phyloP scores from a whole-genome alignment of 1,140 invertebrate genomes.

The Heliconius hermathena region DNA sequence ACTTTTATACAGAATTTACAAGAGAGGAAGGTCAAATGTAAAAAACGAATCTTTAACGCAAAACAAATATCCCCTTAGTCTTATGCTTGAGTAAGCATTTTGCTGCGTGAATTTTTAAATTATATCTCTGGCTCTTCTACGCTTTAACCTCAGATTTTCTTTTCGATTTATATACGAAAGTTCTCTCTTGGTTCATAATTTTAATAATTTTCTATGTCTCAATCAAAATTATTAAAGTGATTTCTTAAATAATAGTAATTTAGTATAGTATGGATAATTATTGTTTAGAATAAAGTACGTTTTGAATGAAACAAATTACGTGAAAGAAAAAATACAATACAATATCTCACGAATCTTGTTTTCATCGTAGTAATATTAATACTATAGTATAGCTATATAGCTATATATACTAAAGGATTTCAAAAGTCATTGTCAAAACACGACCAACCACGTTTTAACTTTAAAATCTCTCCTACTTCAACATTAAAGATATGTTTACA shows the following conservation, averaged over 20 bases:
- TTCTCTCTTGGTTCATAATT: background rate
- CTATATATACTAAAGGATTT: background rate
- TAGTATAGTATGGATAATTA: no score
- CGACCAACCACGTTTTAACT: background rate
- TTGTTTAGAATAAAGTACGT: no score
- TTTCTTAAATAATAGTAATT: background rate
- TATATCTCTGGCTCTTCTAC: background rate
- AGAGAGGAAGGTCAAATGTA: background rate
- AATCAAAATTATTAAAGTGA: background rate
- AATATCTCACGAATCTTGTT: no score
- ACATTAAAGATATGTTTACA: background rate
- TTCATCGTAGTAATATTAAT: background rate
- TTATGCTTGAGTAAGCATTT: background rate
- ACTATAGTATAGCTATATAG: background rate
- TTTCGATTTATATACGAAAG: background rate
- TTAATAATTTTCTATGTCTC: background rate
- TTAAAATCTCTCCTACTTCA: background rate
- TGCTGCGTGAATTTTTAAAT: background rate
- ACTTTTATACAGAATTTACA: background rate
- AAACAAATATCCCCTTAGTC: constrained; percentile 9
- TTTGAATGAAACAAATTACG: no score
- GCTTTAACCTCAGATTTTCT: background rate
- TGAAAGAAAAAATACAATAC: no score
- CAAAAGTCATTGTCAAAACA: background rate
- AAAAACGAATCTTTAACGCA: background rate